These are phyloP conservation scores for Pelusios castaneus DNA, from an alignment of 2,113 vertebrate species.

Conservation along the genomic window DNA sequence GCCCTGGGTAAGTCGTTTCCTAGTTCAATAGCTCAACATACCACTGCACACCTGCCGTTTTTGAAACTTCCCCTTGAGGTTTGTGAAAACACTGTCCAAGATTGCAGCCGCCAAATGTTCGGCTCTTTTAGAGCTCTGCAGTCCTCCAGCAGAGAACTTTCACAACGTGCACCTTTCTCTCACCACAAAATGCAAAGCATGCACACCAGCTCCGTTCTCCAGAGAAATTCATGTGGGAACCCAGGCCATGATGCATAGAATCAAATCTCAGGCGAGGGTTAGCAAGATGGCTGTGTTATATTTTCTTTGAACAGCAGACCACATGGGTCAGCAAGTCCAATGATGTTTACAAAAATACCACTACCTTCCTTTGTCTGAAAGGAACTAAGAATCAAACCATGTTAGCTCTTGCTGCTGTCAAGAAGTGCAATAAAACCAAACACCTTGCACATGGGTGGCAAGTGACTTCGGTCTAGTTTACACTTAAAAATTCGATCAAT, in stretches of 20 bases:
- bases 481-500: background rate
- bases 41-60: background rate
- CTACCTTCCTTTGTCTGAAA: background rate
- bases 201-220: rapidly evolving
- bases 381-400: background rate
- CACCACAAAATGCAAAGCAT: background rate
- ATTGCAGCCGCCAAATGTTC: rapidly evolving
- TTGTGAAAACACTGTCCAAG: background rate
- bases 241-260: rapidly evolving
- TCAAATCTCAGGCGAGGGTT: rapidly evolving
- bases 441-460: background rate
- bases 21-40: background rate
- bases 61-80: background rate
- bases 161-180: background rate
- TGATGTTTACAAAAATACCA: background rate
- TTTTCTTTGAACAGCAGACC: conserved; percentile 22
- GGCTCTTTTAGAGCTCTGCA: background rate
- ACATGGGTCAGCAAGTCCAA: background rate
- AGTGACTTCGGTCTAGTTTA: background rate
- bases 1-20: background rate
- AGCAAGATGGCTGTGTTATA: conserved; percentile 9
- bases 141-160: background rate
- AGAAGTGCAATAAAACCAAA: conserved; percentile 31
- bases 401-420: rapidly evolving
- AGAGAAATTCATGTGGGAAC: background rate